phyloP scores from a whole-genome alignment of 2,113 vertebrate genomes.

The Perca fluviatilis region DNA sequence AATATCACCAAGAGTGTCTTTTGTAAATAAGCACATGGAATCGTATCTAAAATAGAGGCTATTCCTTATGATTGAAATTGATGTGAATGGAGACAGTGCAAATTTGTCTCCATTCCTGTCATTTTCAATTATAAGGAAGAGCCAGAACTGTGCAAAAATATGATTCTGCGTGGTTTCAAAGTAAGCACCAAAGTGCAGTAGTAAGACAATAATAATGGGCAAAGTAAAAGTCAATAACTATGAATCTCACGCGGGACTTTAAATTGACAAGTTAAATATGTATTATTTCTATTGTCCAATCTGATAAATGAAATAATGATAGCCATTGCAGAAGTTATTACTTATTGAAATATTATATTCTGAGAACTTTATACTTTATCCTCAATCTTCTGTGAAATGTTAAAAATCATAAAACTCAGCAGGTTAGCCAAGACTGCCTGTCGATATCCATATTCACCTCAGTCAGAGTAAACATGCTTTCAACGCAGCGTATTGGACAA shows the following conservation, averaged over 20 bases:
- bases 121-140: constrained; percentile 28
- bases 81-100: constrained; percentile 18
- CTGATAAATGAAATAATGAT: constrained; percentile 65
- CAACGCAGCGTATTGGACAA: constrained; percentile 16
- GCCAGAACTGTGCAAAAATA: constrained; percentile 31
- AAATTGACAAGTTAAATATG: constrained; percentile 60
- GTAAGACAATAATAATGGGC: constrained; percentile 27
- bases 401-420: constrained; percentile 52
- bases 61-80: constrained; percentile 19
- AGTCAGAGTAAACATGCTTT: constrained; percentile 50
- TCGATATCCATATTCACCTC: constrained; percentile 47
- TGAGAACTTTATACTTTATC: constrained; percentile 59
- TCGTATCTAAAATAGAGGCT: constrained; percentile 20
- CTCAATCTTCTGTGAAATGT: constrained; percentile 59
- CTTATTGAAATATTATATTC: constrained; percentile 63
- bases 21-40: constrained; percentile 22
- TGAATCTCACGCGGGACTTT: constrained; percentile 55
- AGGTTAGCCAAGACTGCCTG: constrained; percentile 47
- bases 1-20: not conserved
- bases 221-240: constrained; percentile 32
- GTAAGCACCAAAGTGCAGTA: constrained; percentile 28
- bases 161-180: constrained; percentile 48
- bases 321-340: constrained; percentile 39
- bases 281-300: constrained; percentile 35
- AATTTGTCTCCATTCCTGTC: constrained; percentile 32